Base-by-base conservation (phyloP, 2,888 invertebrate genomes). In the Glomeris marginata region DNA sequence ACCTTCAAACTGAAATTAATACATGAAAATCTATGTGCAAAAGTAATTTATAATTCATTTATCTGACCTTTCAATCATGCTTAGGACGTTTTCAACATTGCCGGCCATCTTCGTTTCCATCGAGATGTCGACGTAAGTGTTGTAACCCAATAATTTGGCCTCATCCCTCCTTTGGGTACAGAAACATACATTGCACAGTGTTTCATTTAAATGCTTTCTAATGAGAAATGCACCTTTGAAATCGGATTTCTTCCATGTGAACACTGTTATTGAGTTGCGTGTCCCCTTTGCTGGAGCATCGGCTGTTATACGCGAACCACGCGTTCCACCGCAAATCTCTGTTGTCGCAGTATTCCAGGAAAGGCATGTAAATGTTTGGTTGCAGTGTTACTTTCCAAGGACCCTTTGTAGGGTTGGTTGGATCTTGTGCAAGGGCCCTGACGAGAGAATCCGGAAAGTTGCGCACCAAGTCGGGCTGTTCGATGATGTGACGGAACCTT, bases 51-150 rank as follows among this genome's bases (percentile, higher is more conserved):
- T n/a, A n/a, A n/a, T n/a, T n/a, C n/a, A n/a, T n/a, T n/a, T n/a
- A n/a, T n/a, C 28, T 5, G 8, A 71, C 55, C 70, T 75, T 47
- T 78, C 72, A 22, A 94, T 71, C 53, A 81, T 74, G 52, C 75
- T 72, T 56, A 80, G 72, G 0, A 91, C 78, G 64, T 81, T 82
- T 47, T 82, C 77, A 13, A 85, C 68, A 55, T 72, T 80, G 8
- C 81, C 84, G 6, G 90, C 87, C 88, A 94, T 81, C 74, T 91
- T 92, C 0, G 88, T 90, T 69, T 84, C 80, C 86, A 94, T 86
- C 36, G 85, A 86, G 80, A 92, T 80, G 37, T 88, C 80, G 0
- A 78, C 81, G 66, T 72, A 92, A 48, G 75, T 77, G 54, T 81
- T 73, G 64, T 77, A 94, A 0, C 92, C 91, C 10, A 92, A 68